A percentile compares a stretch with the other conserved stretches of the same genome.
Conservation (phyloP, 2,888 invertebrate species). For the Pemphredon lugubris region DNA sequence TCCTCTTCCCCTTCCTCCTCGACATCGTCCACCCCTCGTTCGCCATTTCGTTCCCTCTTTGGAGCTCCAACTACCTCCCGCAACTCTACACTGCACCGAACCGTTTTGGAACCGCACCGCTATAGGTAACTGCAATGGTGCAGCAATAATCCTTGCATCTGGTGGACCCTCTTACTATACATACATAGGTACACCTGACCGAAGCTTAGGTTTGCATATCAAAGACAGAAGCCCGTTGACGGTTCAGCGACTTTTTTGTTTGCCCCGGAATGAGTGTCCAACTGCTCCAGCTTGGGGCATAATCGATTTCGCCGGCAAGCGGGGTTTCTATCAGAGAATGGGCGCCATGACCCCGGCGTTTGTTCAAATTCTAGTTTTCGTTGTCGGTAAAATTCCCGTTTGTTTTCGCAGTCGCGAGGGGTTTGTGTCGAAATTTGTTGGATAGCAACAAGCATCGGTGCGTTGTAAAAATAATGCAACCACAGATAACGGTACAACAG, state of each 20-base stretch:
- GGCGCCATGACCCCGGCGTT: constrained; percentile 4
- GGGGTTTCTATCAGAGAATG: constrained; percentile 38
- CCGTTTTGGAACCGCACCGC: constrained; percentile 53
- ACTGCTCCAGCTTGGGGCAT: constrained; percentile 43
- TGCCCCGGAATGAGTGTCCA: constrained; percentile 47
- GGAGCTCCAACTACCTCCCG: constrained; percentile 34
- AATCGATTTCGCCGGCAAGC: constrained; percentile 58
- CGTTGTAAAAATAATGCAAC: too few species aligned
- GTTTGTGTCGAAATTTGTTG: too few species aligned
- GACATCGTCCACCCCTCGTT: neutral
- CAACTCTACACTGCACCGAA: constrained; percentile 45
- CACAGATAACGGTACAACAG: too few species aligned
- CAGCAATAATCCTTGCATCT: constrained; percentile 64
- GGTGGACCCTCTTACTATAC: constrained; percentile 55
- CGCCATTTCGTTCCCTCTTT: constrained; percentile 32
- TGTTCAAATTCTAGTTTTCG: constrained; percentile 19
- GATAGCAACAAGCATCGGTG: too few species aligned
- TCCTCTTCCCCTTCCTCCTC: constrained; percentile 3
- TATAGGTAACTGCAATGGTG: constrained; percentile 45
- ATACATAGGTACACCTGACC: constrained; percentile 47
- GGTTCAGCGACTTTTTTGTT: constrained; percentile 59
- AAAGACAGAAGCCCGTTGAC: constrained; percentile 53
- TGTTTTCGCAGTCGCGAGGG: too few species aligned
- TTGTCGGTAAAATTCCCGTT: neutral
- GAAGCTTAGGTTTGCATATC: constrained; percentile 66